Conservation (phyloP, 2,797 vertebrate species). For the Meriones psammophilus region DNA sequence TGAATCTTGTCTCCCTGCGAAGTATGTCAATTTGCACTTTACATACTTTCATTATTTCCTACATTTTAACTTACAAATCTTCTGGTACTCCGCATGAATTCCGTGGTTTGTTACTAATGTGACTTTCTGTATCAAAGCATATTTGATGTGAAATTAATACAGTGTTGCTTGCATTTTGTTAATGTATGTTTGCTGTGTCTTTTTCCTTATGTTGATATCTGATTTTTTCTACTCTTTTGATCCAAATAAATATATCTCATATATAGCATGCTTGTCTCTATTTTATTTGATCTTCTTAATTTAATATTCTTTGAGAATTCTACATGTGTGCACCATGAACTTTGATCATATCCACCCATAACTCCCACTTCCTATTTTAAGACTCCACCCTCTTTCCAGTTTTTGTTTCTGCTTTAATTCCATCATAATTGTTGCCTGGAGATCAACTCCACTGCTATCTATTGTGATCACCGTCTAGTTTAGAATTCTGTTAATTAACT, state of each 20-base stretch:
- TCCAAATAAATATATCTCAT: not conserved
- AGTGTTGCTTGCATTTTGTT: not conserved
- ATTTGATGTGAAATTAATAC: not conserved
- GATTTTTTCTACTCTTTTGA: not conserved
- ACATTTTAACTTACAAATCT: not conserved
- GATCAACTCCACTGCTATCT: not conserved
- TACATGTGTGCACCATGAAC: not conserved
- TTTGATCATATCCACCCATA: not conserved
- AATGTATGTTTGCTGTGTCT: not conserved
- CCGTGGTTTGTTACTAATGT: not conserved
- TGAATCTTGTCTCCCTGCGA: not conserved
- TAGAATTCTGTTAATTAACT: not conserved
- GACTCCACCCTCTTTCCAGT: too few relatives aligned
- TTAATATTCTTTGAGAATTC: not conserved
- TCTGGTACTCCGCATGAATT: not conserved
- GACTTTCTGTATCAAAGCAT: not conserved
- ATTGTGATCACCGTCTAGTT: not conserved
- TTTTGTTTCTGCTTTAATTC: not conserved
- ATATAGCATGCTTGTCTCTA: not conserved
- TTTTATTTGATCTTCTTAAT: not conserved
- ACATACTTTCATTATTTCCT: not conserved
- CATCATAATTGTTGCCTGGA: not conserved
- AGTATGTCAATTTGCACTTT: not conserved
- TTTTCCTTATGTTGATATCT: not conserved
- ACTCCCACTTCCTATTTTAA: not conserved